Evolutionary conservation across 2,888 invertebrate genomes (phyloP).

Genomic region (Tenthredo mesomela): DNA sequence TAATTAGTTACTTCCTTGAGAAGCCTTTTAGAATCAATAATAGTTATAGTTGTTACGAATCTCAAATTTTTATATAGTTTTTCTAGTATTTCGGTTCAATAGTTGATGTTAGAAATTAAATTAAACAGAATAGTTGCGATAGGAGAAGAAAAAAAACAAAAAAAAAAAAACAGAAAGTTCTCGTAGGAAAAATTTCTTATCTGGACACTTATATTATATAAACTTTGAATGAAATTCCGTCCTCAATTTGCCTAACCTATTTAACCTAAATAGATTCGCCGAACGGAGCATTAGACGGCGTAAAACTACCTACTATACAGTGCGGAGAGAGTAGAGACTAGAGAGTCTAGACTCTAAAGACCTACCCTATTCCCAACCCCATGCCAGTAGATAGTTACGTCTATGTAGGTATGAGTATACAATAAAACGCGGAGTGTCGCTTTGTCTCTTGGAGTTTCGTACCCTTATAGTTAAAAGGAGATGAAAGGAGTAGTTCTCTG

Average conservation of each 20-base stretch:
- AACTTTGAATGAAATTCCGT: not conserved
- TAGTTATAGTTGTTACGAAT: not conserved
- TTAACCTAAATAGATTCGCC: conserved; percentile 11
- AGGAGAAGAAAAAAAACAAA: not conserved
- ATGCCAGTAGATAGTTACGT: not conserved
- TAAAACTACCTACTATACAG: conserved; percentile 4
- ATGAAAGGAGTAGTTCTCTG: not conserved
- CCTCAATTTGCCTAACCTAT: not conserved
- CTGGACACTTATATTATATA: not conserved
- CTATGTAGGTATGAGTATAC: conserved; percentile 17
- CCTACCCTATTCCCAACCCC: conserved; percentile 2
- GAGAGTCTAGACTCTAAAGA: conserved; percentile 14
- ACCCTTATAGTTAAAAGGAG: not conserved
- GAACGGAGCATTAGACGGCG: not conserved
- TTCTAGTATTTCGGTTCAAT: too few species aligned
- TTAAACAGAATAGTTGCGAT: too few species aligned
- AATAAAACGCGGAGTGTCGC: conserved; percentile 7
- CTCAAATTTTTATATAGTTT: too few species aligned
- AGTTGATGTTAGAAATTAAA: too few species aligned
- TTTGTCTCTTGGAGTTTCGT: not conserved
- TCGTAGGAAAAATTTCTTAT: not conserved
- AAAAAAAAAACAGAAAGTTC: not conserved
- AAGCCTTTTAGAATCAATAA: not conserved
- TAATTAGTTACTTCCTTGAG: not conserved
- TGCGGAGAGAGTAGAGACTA: not conserved